These are phyloP conservation scores for Entosphenus tridentatus DNA, from an alignment of 2,113 vertebrate genomes.

Conservation along the genomic window DNA sequence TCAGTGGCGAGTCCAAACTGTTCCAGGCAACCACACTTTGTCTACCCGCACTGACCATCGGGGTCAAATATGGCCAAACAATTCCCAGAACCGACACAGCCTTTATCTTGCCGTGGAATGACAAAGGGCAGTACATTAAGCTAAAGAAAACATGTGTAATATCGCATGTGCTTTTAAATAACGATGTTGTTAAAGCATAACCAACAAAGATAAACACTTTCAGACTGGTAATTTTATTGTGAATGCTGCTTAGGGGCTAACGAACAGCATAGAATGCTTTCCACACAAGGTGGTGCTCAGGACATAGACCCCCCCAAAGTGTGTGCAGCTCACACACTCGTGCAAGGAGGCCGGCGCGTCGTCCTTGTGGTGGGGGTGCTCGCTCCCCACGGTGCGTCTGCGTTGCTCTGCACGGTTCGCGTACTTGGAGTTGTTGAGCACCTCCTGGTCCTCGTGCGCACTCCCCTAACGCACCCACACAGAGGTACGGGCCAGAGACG, in stretches of 20 bases:
- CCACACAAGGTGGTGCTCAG: conserved; percentile 18
- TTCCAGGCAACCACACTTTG: too few species aligned
- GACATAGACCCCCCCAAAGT: too few species aligned
- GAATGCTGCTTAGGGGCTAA: accelerated
- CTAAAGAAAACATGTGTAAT: too few species aligned
- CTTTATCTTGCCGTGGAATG: too few species aligned
- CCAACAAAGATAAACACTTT: conserved; percentile 10
- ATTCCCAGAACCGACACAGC: too few species aligned
- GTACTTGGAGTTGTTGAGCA: conserved; percentile 53
- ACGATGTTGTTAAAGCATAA: too few species aligned
- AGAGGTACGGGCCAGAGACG: neutral
- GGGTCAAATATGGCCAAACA: too few species aligned
- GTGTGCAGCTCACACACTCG: neutral
- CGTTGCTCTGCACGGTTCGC: conserved; percentile 67
- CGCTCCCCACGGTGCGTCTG: conserved; percentile 58
- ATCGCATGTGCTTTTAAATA: too few species aligned
- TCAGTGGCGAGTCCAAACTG: too few species aligned
- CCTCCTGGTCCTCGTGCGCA: conserved; percentile 49
- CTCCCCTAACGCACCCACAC: conserved; percentile 32
- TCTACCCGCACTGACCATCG: too few species aligned
- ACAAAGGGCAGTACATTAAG: too few species aligned
- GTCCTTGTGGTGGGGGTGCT: conserved; percentile 59
- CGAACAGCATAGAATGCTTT: conserved; percentile 15
- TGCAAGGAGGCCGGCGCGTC: conserved; percentile 70
- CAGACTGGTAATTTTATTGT: neutral